Percentiles rank a stretch among this genome's conserved stretches.
phyloP scores from a whole-genome alignment of 1,140 invertebrate genomes.

The Metopolophium dirhodum region DNA sequence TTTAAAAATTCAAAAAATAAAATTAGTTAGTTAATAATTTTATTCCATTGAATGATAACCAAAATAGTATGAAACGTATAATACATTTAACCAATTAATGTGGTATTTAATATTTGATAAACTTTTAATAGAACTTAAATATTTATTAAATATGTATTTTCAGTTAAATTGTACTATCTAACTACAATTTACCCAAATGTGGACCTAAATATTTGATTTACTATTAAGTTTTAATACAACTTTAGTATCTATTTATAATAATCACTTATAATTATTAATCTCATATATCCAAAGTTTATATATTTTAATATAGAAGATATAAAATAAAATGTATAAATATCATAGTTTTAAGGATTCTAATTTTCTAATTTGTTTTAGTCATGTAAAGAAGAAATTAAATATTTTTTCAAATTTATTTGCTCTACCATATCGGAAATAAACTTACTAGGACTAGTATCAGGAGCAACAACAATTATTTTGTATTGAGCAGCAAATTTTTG shows the following conservation, averaged over 20 bases:
- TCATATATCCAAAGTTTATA: background rate
- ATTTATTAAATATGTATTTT: background rate
- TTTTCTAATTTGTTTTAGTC: background rate
- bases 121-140: background rate
- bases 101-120: background rate
- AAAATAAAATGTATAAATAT: background rate
- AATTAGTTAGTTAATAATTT: background rate
- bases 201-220: too few relatives aligned
- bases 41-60: background rate
- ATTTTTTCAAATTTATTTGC: too few relatives aligned
- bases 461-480: conserved; percentile 84
- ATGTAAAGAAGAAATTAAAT: background rate
- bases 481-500: conserved; percentile 86
- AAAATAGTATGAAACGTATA: background rate
- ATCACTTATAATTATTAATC: background rate
- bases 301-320: background rate
- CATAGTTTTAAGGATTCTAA: background rate
- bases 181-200: too few relatives aligned
- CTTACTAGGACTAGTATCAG: conserved; percentile 92
- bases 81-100: too few relatives aligned
- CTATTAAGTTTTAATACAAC: too few relatives aligned
- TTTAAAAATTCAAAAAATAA: conserved; percentile 60
- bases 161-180: background rate
- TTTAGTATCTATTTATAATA: too few relatives aligned
- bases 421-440: background rate